phyloP scores from a whole-genome alignment of 2,113 vertebrate species.

The Cairina moschata region DNA sequence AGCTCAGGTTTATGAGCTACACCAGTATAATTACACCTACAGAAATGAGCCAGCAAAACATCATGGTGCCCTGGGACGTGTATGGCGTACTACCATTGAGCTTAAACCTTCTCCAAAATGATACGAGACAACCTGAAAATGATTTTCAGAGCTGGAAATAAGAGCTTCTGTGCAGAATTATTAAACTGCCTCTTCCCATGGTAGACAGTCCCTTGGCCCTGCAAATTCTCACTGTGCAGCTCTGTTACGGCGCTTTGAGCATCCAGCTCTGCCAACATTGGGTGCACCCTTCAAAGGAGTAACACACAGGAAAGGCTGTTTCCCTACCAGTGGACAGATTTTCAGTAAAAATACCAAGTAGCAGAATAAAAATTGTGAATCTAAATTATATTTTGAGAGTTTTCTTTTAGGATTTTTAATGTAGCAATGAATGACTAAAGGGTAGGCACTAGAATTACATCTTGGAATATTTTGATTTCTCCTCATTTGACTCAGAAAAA shows the following conservation, averaged over 20 bases:
- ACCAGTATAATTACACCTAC: not conserved
- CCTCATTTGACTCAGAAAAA: not conserved
- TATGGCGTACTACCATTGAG: not conserved
- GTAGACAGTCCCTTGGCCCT: not conserved
- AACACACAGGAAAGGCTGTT: not conserved
- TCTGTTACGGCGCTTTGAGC: not conserved
- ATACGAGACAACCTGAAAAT: not conserved
- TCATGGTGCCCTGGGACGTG: not conserved
- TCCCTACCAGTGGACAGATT: fast-evolving
- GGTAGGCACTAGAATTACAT: not conserved
- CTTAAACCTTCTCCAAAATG: not conserved
- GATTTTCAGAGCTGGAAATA: not conserved
- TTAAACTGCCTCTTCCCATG: not conserved
- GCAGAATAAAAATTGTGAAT: not conserved
- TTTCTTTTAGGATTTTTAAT: not conserved
- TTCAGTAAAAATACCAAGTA: not conserved
- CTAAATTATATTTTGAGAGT: not conserved
- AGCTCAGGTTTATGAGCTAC: not conserved
- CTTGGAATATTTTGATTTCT: not conserved
- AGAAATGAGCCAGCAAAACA: not conserved
- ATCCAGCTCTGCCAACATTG: not conserved
- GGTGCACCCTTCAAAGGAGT: not conserved
- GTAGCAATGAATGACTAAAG: not conserved
- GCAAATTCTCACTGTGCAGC: not conserved
- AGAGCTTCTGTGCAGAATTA: not conserved